These are phyloP conservation scores for Hucho hucho DNA, from an alignment of 2,113 vertebrate species.

Conservation along the genomic window DNA sequence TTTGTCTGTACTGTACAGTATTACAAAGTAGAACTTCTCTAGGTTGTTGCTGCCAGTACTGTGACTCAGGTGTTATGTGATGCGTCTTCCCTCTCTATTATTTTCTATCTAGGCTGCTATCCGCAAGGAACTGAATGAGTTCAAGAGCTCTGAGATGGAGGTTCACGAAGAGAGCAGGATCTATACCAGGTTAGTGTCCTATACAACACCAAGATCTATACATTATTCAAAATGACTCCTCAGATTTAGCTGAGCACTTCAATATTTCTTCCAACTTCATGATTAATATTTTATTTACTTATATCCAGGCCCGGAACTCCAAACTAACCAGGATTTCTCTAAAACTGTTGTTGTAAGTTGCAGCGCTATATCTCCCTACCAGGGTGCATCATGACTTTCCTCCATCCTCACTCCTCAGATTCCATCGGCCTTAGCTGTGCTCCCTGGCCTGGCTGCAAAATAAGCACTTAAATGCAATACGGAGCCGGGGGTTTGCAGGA, in stretches of 20 bases:
- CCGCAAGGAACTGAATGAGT: conserved; percentile 95
- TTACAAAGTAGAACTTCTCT: too few relatives aligned
- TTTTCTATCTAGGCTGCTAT: conserved; percentile 84
- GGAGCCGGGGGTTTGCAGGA: neutral
- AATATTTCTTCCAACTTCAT: neutral
- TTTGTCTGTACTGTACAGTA: neutral
- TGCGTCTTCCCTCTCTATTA: neutral
- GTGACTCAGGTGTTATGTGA: neutral
- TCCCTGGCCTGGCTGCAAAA: neutral
- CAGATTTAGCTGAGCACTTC: neutral
- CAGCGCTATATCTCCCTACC: neutral
- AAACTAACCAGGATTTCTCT: neutral
- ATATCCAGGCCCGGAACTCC: neutral
- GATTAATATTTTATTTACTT: neutral
- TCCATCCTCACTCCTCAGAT: conserved; percentile 69
- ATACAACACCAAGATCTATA: neutral
- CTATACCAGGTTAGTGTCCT: conserved; percentile 85
- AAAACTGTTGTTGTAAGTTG: too few relatives aligned
- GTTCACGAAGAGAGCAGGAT: conserved; percentile 94
- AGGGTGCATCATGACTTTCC: neutral
- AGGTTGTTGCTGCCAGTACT: too few relatives aligned
- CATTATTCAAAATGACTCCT: neutral
- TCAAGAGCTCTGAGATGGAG: conserved; percentile 98
- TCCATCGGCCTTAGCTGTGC: conserved; percentile 85
- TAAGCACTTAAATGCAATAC: conserved; percentile 16